Conservation (phyloP, 2,888 invertebrate species). For the Tetragnatha montana region DNA sequence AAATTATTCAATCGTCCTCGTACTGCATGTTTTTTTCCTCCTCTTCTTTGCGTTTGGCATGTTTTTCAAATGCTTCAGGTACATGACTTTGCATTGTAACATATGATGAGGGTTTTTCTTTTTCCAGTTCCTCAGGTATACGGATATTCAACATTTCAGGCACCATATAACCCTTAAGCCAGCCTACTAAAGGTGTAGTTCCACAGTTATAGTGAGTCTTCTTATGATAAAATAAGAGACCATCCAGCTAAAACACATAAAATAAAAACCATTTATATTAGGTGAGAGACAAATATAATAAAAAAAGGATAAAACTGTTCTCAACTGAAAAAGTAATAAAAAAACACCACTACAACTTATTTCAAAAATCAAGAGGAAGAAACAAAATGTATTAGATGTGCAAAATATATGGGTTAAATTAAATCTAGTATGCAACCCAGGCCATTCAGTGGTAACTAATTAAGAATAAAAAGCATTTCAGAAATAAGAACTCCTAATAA, state of each 20-base stretch:
- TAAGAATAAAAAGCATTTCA: no score
- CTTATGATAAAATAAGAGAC: constrained; percentile 93
- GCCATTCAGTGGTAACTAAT: no score
- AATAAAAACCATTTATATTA: no score
- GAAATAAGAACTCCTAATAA: no score
- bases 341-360: no score
- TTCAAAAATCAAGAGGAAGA: no score
- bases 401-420: no score
- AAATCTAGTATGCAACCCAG: no score
- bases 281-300: no score
- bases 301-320: no score
- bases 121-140: constrained; percentile 74
- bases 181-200: constrained; percentile 90
- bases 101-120: constrained; percentile 71
- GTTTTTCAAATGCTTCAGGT: constrained; percentile 62
- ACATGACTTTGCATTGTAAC: constrained; percentile 64
- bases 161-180: constrained; percentile 93
- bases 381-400: no score
- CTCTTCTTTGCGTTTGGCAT: constrained; percentile 59
- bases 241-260: constrained; percentile 81
- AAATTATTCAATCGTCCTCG: constrained; percentile 45
- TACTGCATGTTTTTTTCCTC: constrained; percentile 64
- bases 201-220: constrained; percentile 86
- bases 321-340: no score
- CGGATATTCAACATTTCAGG: constrained; percentile 82